These are phyloP conservation scores for Eristalinus aeneus DNA, from an alignment of 2,888 invertebrate genomes.

Conservation along the genomic window DNA sequence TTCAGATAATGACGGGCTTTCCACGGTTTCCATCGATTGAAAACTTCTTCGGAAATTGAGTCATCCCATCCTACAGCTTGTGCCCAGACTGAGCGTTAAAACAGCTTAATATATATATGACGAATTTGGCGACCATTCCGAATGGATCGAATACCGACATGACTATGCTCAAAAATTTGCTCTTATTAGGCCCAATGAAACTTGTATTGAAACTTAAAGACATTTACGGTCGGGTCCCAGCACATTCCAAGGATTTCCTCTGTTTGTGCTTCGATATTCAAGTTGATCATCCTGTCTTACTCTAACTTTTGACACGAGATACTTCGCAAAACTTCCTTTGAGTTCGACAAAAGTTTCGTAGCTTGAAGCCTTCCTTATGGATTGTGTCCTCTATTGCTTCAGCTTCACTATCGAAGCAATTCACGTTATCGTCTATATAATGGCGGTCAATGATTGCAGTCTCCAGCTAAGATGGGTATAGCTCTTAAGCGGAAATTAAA, in stretches of 20 bases:
- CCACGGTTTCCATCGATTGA: conserved; percentile 3
- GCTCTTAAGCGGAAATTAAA: conserved; percentile 75
- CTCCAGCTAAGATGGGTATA: conserved; percentile 74
- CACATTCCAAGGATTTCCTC: too few relatives aligned
- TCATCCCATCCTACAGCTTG: conserved; percentile 12
- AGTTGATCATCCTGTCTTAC: not conserved
- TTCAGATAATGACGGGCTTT: not conserved
- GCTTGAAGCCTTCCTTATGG: conserved; percentile 14
- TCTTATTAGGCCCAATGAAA: conserved; percentile 27
- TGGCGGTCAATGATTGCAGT: conserved; percentile 68
- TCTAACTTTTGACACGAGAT: not conserved
- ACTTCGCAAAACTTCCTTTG: not conserved
- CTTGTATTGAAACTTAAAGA: conserved; percentile 31
- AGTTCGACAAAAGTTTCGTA: conserved; percentile 2
- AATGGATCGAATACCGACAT: conserved; percentile 21
- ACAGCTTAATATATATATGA: not conserved
- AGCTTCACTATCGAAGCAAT: not conserved
- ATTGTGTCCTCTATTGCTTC: conserved; percentile 11
- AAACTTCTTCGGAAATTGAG: conserved; percentile 12
- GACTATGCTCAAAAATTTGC: conserved; percentile 1
- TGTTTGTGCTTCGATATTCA: too few relatives aligned
- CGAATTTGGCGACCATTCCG: conserved; percentile 24
- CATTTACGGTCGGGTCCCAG: conserved; percentile 56
- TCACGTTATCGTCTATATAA: conserved; percentile 51
- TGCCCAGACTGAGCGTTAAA: not conserved